A percentile compares a stretch with the other conserved stretches of the same genome.
phyloP scores from a whole-genome alignment of 2,113 vertebrate species.

The Pelusios castaneus region DNA sequence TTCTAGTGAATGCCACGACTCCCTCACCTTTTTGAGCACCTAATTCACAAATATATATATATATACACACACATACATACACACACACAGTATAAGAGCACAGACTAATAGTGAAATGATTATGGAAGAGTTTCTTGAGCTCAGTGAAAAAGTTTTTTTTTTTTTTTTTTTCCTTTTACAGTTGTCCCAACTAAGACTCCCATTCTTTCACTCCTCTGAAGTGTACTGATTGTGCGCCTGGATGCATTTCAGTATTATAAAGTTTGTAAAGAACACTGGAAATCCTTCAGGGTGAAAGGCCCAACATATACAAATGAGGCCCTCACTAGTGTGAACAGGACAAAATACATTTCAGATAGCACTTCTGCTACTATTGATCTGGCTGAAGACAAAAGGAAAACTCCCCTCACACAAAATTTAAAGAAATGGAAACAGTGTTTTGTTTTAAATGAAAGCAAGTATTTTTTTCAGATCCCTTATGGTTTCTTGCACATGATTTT shows the following conservation, averaged over 20 bases:
- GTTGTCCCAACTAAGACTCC: slow-evolving; percentile 13
- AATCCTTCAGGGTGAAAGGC: not conserved
- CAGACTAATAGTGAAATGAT: slow-evolving; percentile 46
- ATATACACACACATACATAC: too few species aligned
- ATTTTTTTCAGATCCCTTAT: slow-evolving; percentile 31
- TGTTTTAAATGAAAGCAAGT: slow-evolving; percentile 7
- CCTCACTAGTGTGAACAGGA: not conserved
- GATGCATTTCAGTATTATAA: slow-evolving; percentile 29
- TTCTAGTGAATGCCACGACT: not conserved
- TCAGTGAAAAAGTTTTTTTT: not conserved
- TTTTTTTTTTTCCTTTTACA: slow-evolving; percentile 36
- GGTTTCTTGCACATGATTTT: slow-evolving; percentile 43
- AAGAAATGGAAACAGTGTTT: not conserved
- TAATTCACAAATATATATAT: not conserved
- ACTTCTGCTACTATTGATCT: slow-evolving; percentile 12
- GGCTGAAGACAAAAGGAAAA: slow-evolving; percentile 25
- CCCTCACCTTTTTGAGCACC: slow-evolving; percentile 54
- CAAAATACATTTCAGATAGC: not conserved
- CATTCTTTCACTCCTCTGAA: not conserved
- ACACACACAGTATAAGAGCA: slow-evolving; percentile 29
- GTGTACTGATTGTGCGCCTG: not conserved
- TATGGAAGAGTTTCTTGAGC: not conserved
- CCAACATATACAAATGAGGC: not conserved
- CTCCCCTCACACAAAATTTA: not conserved
- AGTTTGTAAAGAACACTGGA: not conserved